A percentile compares a stretch with the other conserved stretches of the same genome.
These are phyloP conservation scores for Heliconius ethilla DNA, from an alignment of 2,888 invertebrate species.

Conservation along the genomic window DNA sequence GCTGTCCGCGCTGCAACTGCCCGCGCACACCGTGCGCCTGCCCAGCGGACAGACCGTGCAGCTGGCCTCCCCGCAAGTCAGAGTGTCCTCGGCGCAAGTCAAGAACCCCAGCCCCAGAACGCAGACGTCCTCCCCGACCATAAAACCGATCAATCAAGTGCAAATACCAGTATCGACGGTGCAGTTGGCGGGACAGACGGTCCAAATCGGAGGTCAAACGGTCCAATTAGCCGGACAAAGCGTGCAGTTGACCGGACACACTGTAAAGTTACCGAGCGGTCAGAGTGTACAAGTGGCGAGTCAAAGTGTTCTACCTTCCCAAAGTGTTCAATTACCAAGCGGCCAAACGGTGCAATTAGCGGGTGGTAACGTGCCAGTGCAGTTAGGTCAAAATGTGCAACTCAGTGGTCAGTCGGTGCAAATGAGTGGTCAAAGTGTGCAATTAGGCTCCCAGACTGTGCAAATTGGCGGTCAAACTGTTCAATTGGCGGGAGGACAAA, in stretches of 20 bases:
- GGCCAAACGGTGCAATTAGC: slow-evolving; percentile 60
- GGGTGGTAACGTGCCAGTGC: slow-evolving; percentile 52
- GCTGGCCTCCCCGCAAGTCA: slow-evolving; percentile 64
- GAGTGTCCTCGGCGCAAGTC: slow-evolving; percentile 56
- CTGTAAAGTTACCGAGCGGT: slow-evolving; percentile 73
- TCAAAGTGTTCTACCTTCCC: slow-evolving; percentile 62
- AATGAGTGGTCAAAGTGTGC: slow-evolving; percentile 65
- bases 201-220: slow-evolving; percentile 70
- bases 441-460: slow-evolving; percentile 69
- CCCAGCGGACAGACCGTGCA: slow-evolving; percentile 75
- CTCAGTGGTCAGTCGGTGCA: slow-evolving; percentile 57
- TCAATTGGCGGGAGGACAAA: slow-evolving; percentile 55
- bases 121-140: slow-evolving; percentile 51
- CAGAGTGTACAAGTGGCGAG: slow-evolving; percentile 65
- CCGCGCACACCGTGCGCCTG: slow-evolving; percentile 68
- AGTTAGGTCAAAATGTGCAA: slow-evolving; percentile 59
- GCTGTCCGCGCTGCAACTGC: slow-evolving; percentile 64
- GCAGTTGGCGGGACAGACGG: slow-evolving; percentile 67
- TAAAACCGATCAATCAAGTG: slow-evolving; percentile 58
- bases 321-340: slow-evolving; percentile 64
- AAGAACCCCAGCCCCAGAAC: slow-evolving; percentile 57
- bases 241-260: slow-evolving; percentile 73
- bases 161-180: slow-evolving; percentile 70
- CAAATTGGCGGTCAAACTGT: slow-evolving; percentile 75
- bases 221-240: slow-evolving; percentile 71